A percentile compares a stretch with the other conserved stretches of the same genome.
Evolutionary conservation across 53 echinoderm and acorn worm species (phyloP).

Genomic region (Astropecten irregularis): DNA sequence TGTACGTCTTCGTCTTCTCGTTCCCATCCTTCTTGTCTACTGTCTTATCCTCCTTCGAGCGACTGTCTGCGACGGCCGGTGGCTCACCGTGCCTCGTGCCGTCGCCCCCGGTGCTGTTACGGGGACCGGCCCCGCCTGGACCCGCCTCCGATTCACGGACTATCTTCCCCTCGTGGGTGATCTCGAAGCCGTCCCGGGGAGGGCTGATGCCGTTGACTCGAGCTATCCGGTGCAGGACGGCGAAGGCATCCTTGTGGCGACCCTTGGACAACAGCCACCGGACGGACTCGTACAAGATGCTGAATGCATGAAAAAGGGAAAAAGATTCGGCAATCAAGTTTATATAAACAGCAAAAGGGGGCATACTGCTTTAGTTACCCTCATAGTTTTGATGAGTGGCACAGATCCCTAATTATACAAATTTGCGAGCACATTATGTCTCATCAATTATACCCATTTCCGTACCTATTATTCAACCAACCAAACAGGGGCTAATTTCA

Average conservation of each 20-base stretch:
- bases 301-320: background rate
- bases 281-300: conserved; percentile 71
- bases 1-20: conserved; percentile 27
- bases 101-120: background rate
- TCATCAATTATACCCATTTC: too few relatives aligned
- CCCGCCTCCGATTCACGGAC: background rate
- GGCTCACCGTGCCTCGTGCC: background rate
- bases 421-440: too few relatives aligned
- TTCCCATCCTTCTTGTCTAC: background rate
- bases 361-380: background rate
- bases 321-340: background rate
- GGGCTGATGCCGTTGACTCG: conserved; percentile 58
- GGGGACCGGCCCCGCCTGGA: background rate
- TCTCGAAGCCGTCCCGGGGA: conserved; percentile 15
- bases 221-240: conserved; percentile 69
- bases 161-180: conserved; percentile 22
- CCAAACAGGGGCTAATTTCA: too few relatives aligned
- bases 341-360: background rate
- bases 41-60: too few relatives aligned
- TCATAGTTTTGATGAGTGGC: background rate
- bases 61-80: too few relatives aligned
- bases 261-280: conserved; percentile 77
- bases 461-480: too few relatives aligned
- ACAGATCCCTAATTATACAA: too few relatives aligned
- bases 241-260: conserved; percentile 45